Percentiles rank a stretch among this genome's conserved stretches.
Evolutionary conservation across 2,797 vertebrate species (phyloP).

Genomic region (Nannoperca australis): DNA sequence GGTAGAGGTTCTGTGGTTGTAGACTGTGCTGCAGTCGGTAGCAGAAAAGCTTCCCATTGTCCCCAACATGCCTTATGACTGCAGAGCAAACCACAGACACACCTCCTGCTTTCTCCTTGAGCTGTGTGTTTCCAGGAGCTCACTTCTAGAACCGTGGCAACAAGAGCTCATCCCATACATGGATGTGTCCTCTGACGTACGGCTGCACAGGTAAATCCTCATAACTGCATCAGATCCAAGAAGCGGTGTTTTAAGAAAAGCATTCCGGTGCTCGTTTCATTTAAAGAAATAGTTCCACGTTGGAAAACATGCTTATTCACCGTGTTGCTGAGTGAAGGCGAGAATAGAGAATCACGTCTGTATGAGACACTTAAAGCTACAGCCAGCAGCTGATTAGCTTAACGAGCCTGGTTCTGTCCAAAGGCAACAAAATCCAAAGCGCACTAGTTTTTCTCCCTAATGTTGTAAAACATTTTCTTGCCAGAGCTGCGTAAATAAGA

Average conservation of each 20-base stretch:
- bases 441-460: neutral
- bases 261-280: neutral
- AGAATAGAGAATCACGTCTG: neutral
- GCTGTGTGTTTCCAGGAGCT: conserved; percentile 1
- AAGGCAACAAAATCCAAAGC: neutral
- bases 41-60: too few species aligned
- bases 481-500: neutral
- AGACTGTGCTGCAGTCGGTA: conserved; percentile 5
- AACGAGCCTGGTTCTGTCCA: neutral
- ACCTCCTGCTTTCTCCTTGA: conserved; percentile 2
- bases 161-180: conserved; percentile 5
- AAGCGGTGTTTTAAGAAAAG: neutral
- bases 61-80: conserved; percentile 27
- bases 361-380: neutral
- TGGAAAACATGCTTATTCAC: too few species aligned
- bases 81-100: conserved; percentile 15
- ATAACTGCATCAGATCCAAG: neutral
- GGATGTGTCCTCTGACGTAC: neutral
- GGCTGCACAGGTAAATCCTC: neutral
- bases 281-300: neutral
- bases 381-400: too few species aligned
- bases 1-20: conserved; percentile 30
- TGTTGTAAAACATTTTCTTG: neutral
- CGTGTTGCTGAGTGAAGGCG: neutral
- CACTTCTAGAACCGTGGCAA: neutral